These are phyloP conservation scores for Lateolabrax maculatus DNA, from an alignment of 2,797 vertebrate genomes.

Conservation along the genomic window DNA sequence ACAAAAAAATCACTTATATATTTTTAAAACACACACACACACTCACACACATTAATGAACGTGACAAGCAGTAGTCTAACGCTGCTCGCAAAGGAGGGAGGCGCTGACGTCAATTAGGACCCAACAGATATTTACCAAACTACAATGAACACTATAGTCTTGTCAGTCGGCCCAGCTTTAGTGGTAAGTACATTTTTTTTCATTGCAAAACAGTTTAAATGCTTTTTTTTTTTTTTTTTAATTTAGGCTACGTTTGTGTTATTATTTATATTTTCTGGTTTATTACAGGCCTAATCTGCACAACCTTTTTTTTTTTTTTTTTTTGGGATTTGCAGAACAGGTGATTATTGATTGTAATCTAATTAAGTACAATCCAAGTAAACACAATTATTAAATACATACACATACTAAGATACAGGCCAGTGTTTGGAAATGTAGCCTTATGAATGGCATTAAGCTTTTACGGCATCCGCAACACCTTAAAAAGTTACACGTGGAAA, in stretches of 20 bases:
- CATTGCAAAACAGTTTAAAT: not conserved
- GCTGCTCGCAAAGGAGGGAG: conserved; percentile 59
- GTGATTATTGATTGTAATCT: not conserved
- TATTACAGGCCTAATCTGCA: not conserved
- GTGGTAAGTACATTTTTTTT: conserved; percentile 67
- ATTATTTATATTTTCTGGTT: not conserved
- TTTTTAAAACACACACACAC: too few relatives aligned
- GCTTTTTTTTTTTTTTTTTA: too few relatives aligned
- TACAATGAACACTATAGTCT: conserved; percentile 56
- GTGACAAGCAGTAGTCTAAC: not conserved
- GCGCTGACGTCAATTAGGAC: conserved; percentile 72
- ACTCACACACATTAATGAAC: not conserved
- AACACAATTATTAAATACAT: too few relatives aligned
- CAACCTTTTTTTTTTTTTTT: accelerated
- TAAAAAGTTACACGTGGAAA: not conserved
- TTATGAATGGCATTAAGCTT: not conserved
- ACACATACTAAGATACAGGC: not conserved
- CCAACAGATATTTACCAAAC: conserved; percentile 60
- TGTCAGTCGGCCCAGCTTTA: conserved; percentile 40
- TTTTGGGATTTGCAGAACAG: not conserved
- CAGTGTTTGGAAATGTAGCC: not conserved
- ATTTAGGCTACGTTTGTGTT: not conserved
- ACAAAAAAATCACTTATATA: not conserved
- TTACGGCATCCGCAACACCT: not conserved
- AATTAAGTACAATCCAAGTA: too few relatives aligned